Evolutionary conservation across 2,797 vertebrate species (phyloP), one percentile per base, ranked within the genome.

Genomic region (Oreochromis mossambicus): DNA sequence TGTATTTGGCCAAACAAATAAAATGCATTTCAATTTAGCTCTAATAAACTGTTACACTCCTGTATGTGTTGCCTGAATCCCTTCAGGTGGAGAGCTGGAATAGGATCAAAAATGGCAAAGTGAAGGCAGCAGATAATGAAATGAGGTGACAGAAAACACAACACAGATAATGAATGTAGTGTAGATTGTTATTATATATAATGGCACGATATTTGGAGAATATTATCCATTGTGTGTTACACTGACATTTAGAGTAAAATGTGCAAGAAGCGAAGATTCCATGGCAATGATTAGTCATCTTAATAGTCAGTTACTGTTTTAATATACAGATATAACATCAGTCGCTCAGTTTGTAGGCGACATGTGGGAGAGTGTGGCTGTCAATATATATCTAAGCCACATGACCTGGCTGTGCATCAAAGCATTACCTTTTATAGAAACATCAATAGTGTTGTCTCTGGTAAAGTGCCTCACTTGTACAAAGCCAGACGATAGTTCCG

Each of bases 391-490:
- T 83, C 78, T 46, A 54, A 80, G 77, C 83, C 61, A 84, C 61
- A 38, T 78, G 87, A 87, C 85, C 83, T 86, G 83, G 88, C 90
- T 92, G 89, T 89, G 92, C 90, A 94, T 88, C 90, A 90, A 91
- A 93, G 92, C 93, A 92, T 91, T 92, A 84, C 90, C 86, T 91
- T 92, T 95, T 90, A 94, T 89, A 93, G 85, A 88, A 87, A 95
- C 95, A 96, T 96, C 96, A 92, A 96, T 96, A 95, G 81, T 86
- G 88, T 92, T 96, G 94, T 95, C 93, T 93, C 88, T 90, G 87
- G 89, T 87, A 95, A 94, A 94, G 90, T 88, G 93, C 94, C 95
- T 94, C 95, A 95, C 90, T 93, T 90, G 82, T 92, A 88, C 84
- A 90, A 88, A 88, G 90, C 83, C 86, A 88, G 89, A 92, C 90